Percentiles rank a stretch among this genome's conserved stretches.
phyloP scores from a whole-genome alignment of 1,140 invertebrate species.

The Danaus plexippus region DNA sequence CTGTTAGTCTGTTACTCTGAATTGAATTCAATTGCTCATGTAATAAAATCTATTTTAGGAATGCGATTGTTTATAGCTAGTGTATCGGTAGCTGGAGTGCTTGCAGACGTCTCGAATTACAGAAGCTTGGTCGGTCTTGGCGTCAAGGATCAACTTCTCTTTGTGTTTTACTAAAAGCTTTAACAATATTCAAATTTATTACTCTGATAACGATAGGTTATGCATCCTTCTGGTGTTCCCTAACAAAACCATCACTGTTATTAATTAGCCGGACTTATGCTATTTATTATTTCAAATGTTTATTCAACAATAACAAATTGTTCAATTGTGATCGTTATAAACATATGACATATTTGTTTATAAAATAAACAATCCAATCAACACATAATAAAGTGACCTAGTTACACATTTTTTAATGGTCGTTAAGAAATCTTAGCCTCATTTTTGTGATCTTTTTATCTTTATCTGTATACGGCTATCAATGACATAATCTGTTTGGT shows the following conservation, averaged over 20 bases:
- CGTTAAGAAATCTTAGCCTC: constrained; percentile 15
- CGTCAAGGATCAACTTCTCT: constrained; percentile 35
- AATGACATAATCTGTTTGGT: constrained; percentile 44
- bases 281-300: too few species aligned
- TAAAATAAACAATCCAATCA: too few species aligned
- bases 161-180: constrained; percentile 6
- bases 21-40: constrained; percentile 52
- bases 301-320: too few species aligned
- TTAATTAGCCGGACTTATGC: too few species aligned
- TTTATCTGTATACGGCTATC: constrained; percentile 17
- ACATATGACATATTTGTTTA: too few species aligned
- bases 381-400: too few species aligned
- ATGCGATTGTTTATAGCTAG: constrained; percentile 48
- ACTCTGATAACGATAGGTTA: too few species aligned
- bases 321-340: too few species aligned
- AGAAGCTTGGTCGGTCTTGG: constrained; percentile 40
- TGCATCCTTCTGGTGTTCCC: too few species aligned
- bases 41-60: constrained; percentile 58
- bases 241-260: too few species aligned
- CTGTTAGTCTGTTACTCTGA: constrained; percentile 31
- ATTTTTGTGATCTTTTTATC: constrained; percentile 39
- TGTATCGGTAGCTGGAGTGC: constrained; percentile 40
- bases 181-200: constrained; percentile 6
- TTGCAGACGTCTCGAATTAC: constrained; percentile 50
- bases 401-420: not conserved